phyloP scores from a whole-genome alignment of 2,888 invertebrate species.

The Glyphotaelius pellucidus region DNA sequence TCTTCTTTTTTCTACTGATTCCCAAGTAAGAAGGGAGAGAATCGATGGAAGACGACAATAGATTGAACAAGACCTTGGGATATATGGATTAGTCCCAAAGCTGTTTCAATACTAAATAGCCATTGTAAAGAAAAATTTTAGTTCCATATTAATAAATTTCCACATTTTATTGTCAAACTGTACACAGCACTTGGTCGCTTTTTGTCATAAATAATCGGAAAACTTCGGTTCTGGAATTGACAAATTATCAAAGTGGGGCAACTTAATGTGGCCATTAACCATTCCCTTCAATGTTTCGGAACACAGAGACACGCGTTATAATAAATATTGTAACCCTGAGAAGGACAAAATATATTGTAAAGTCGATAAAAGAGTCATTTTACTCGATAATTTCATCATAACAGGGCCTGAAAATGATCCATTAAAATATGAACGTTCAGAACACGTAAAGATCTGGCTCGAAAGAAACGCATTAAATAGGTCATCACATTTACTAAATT shows the following conservation, averaged over 20 bases:
- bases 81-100: no score
- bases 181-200: background rate
- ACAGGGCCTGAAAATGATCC: background rate
- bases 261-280: background rate
- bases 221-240: background rate
- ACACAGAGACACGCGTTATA: background rate
- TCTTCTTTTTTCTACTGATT: no score
- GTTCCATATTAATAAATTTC: background rate
- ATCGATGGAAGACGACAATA: no score
- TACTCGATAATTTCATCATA: background rate
- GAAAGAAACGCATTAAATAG: no score
- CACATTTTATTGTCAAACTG: background rate
- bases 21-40: no score
- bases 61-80: no score
- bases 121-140: no score
- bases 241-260: background rate
- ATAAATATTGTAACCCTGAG: background rate
- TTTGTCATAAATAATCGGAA: background rate
- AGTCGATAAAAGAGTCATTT: background rate
- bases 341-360: background rate
- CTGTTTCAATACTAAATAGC: no score
- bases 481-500: no score
- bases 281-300: background rate
- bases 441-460: background rate
- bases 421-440: background rate